These are phyloP conservation scores for Ctenochaetus hawaiiensis DNA, from an alignment of 2,797 vertebrate species.

Conservation along the genomic window DNA sequence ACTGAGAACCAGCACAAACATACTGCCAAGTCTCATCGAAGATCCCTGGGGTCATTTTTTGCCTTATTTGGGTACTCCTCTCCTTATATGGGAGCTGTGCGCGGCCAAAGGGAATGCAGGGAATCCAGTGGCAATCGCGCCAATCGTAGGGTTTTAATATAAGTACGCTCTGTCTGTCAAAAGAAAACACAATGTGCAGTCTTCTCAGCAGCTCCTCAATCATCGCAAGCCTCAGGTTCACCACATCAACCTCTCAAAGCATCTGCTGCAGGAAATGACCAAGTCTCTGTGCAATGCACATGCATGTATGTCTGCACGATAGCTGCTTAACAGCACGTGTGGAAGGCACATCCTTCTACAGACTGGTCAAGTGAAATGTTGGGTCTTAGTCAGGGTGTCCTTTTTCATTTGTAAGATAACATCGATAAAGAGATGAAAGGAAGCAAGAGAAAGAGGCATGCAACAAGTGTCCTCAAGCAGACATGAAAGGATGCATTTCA, in stretches of 20 bases:
- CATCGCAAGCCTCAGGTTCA: slow-evolving; percentile 47
- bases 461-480: no score
- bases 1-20: slow-evolving; percentile 61
- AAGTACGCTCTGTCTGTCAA: slow-evolving; percentile 51
- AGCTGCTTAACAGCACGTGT: slow-evolving; percentile 12
- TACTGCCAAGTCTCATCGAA: slow-evolving; percentile 62
- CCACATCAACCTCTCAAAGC: slow-evolving; percentile 32
- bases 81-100: slow-evolving; percentile 76
- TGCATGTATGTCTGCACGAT: slow-evolving; percentile 15
- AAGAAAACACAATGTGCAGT: slow-evolving; percentile 54
- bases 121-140: slow-evolving; percentile 73
- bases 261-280: slow-evolving; percentile 62
- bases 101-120: slow-evolving; percentile 68
- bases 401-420: no score
- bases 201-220: slow-evolving; percentile 49
- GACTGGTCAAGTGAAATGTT: slow-evolving; percentile 11
- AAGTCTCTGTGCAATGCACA: slow-evolving; percentile 37
- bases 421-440: no score
- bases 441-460: no score
- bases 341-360: not conserved
- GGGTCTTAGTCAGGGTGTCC: not conserved
- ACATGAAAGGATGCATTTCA: no score
- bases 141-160: slow-evolving; percentile 58
- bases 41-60: slow-evolving; percentile 65
- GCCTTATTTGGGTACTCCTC: slow-evolving; percentile 68